These are phyloP conservation scores for Lampris incognitus DNA, from an alignment of 2,113 vertebrate species.

Conservation along the genomic window DNA sequence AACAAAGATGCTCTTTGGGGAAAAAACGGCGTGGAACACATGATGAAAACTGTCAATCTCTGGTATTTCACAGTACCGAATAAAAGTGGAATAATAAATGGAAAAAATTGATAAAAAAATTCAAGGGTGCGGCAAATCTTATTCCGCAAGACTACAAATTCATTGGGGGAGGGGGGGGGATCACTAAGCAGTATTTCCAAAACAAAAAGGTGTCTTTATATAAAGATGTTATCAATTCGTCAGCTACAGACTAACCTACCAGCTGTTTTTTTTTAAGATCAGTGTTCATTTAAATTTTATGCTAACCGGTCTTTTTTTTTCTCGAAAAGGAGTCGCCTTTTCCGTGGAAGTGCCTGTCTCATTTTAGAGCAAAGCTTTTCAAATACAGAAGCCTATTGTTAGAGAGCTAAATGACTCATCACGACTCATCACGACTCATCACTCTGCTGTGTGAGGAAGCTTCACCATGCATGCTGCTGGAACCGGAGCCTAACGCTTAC, in stretches of 20 bases:
- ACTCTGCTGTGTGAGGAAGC: neutral
- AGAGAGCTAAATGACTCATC: too few relatives aligned
- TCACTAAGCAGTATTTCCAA: too few relatives aligned
- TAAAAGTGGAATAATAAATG: neutral
- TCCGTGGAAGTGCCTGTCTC: neutral
- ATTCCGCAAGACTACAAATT: too few relatives aligned
- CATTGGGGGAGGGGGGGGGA: too few relatives aligned
- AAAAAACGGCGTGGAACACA: neutral
- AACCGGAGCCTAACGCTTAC: neutral
- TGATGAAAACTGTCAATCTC: neutral
- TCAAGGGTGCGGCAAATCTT: too few relatives aligned
- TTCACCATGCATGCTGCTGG: conserved; percentile 2
- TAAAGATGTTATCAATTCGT: too few relatives aligned
- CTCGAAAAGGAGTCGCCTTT: too few relatives aligned
- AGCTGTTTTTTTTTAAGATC: neutral
- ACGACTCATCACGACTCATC: too few relatives aligned
- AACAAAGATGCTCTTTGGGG: neutral
- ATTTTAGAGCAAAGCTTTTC: neutral
- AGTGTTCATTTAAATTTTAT: neutral
- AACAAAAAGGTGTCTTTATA: too few relatives aligned
- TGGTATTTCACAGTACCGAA: neutral
- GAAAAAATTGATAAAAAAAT: neutral
- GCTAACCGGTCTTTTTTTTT: neutral
- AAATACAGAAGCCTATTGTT: too few relatives aligned
- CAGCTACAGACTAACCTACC: too few relatives aligned